Evolutionary conservation across 2,888 invertebrate species (phyloP), one percentile per base, ranked within the genome.

Genomic region (Acholoe squamosa): DNA sequence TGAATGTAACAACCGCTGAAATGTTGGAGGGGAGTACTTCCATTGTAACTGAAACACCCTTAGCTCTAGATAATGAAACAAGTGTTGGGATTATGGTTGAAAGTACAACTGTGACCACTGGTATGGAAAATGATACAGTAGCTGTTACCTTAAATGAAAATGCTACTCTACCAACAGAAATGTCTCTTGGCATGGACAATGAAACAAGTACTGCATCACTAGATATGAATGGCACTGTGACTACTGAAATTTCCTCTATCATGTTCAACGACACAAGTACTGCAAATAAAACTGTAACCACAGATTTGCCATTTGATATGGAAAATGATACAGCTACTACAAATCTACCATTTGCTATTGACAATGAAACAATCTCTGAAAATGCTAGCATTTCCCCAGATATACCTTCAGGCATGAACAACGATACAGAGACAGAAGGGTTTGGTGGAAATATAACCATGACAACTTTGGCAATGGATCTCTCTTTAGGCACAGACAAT

Each of bases 181-280:
- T 61, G 61, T 19, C 61, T 7, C n/a, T 61, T 61, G n/a, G 61
- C 14, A 61, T 61, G 19, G 61, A 61, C 19, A 61, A 61, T 61
- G 61, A 61, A 61, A 61, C n/a, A n/a, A 61, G 1, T 14, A 61
- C n/a, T 61, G 61, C 43, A 43, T 7, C 10, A 10, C 43, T 10
- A 43, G 43, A 43, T 84, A 43, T 7, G 3, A 84, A 84, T 84
- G 84, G 16, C 7, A 84, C 84, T 34, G 16, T 84, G 16, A 84
- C 71, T 71, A 71, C 71, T n/a, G 28, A 28, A 28, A 28, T 71
- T 28, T 25, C 71, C 28, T 28, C 14, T 71, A 25, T n/a, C 25
- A 25, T 28, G 28, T 14, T 7, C 25, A 28, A 71, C 28, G 71
- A 71, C 0, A 71, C 71, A 71, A 61, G 12, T n/a, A 61, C 61